Evolutionary conservation across 2,888 invertebrate genomes (phyloP).

Genomic region (Petrolisthes cinctipes): DNA sequence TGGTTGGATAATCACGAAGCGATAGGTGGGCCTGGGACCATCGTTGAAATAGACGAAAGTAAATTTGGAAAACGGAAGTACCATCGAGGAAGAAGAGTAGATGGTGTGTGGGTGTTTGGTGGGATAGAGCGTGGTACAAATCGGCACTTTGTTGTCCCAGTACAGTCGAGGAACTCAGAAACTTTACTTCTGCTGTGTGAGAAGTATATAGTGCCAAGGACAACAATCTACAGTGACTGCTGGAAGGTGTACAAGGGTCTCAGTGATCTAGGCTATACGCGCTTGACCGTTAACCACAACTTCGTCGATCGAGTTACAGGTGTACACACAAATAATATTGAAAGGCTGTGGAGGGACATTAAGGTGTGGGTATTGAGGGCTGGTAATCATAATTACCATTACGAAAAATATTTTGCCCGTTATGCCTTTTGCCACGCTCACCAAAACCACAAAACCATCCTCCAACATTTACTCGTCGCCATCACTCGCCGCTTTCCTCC

Average conservation of each 20-base stretch:
- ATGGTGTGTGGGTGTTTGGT: too few species aligned
- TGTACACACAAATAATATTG: neutral
- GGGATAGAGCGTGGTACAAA: too few species aligned
- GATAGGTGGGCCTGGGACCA: too few species aligned
- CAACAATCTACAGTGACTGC: neutral
- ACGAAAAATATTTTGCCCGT: neutral
- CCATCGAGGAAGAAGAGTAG: too few species aligned
- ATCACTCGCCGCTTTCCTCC: neutral
- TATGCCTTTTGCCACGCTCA: neutral
- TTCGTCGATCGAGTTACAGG: neutral
- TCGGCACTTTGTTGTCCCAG: too few species aligned
- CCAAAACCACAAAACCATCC: neutral
- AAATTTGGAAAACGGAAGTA: too few species aligned
- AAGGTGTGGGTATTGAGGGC: neutral
- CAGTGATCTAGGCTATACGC: neutral
- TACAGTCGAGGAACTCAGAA: neutral
- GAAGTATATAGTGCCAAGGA: neutral
- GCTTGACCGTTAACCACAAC: neutral
- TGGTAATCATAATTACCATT: neutral
- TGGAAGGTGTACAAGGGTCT: neutral
- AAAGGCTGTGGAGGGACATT: neutral
- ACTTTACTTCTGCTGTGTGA: neutral
- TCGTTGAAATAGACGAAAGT: too few species aligned
- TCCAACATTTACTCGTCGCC: neutral
- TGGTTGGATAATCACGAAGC: too few species aligned